phyloP scores from a whole-genome alignment of 2,113 vertebrate genomes.

The Mixornis gularis region DNA sequence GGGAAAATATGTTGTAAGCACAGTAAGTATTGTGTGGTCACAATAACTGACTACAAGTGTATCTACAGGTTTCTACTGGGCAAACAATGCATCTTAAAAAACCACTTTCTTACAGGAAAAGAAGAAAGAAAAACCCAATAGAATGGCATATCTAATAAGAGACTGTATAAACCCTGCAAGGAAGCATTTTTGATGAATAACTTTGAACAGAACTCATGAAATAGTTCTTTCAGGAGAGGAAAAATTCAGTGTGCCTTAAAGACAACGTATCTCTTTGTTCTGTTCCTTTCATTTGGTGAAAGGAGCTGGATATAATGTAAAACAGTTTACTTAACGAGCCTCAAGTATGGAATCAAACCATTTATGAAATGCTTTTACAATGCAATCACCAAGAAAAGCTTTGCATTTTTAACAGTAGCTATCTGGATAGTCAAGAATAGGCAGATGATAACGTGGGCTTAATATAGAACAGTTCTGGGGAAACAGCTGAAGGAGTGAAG shows the following conservation, averaged over 20 bases:
- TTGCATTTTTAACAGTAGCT: background rate
- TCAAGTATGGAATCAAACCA: background rate
- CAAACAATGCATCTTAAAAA: background rate
- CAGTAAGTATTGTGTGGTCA: background rate
- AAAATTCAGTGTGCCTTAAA: background rate
- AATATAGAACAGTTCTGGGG: constrained; percentile 27
- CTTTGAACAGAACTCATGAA: background rate
- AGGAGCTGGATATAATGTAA: background rate
- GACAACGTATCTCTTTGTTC: background rate
- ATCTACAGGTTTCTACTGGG: background rate
- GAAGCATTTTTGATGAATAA: background rate
- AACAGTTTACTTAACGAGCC: background rate
- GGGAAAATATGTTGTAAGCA: background rate
- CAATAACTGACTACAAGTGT: background rate
- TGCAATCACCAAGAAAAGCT: background rate
- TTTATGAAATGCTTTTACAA: background rate
- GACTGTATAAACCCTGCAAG: background rate
- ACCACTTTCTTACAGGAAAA: background rate
- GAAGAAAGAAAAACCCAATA: background rate
- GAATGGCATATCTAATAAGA: background rate
- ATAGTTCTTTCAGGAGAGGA: background rate
- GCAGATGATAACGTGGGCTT: constrained; percentile 5
- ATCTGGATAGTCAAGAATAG: constrained; percentile 16
- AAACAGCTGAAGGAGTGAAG: constrained; percentile 26
- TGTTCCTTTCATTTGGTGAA: background rate